Evolutionary conservation across 2,888 invertebrate genomes (phyloP).

Genomic region (Chesias legatella): DNA sequence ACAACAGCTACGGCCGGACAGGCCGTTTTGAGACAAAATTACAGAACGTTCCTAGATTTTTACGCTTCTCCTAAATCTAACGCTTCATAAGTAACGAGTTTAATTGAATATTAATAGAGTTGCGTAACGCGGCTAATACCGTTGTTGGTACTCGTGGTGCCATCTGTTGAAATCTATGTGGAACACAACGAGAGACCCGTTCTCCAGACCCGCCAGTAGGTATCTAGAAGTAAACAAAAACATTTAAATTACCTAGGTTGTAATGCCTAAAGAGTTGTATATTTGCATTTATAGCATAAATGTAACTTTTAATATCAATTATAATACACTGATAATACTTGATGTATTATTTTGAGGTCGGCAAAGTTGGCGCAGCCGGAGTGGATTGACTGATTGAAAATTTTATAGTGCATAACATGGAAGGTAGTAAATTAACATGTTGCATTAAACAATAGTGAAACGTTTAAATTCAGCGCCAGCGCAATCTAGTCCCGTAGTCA

Average conservation of each 20-base stretch:
- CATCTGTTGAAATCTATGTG: constrained; percentile 99
- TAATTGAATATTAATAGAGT: constrained; percentile 36
- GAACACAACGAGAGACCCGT: constrained; percentile 98
- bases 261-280: too few species aligned
- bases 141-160: constrained; percentile 98
- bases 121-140: constrained; percentile 82
- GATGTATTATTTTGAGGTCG: too few species aligned
- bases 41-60: constrained; percentile 9
- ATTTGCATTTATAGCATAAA: too few species aligned
- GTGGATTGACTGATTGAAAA: too few species aligned
- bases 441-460: too few species aligned
- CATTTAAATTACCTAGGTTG: neutral
- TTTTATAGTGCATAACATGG: too few species aligned
- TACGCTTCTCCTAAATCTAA: constrained; percentile 19
- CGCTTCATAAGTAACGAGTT: constrained; percentile 21
- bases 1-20: constrained; percentile 1
- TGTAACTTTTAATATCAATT: too few species aligned
- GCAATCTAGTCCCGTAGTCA: too few species aligned
- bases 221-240: constrained; percentile 83
- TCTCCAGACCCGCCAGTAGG: constrained; percentile 96
- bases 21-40: constrained; percentile 7
- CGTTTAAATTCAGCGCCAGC: too few species aligned
- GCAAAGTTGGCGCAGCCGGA: too few species aligned
- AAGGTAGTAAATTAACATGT: too few species aligned
- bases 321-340: too few species aligned